Evolutionary conservation across 2,113 vertebrate species (phyloP), one percentile per base, ranked within the genome.

Genomic region (Syrrhaptes paradoxus): DNA sequence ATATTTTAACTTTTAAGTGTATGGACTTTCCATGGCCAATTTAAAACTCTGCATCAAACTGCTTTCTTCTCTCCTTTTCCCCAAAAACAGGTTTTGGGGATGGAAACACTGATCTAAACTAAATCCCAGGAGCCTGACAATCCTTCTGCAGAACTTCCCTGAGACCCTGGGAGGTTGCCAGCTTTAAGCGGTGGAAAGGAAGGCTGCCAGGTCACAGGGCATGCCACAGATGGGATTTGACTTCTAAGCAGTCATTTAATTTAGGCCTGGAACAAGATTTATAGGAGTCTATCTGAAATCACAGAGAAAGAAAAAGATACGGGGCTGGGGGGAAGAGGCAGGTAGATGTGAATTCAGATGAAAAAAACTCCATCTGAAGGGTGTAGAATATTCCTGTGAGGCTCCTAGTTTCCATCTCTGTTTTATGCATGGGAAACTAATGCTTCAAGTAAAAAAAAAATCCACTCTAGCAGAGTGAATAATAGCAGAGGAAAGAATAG

Each of bases 181-280:
- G 90, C 90, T 89, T 49, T 51, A 79, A 79, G 91, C 1, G 25
- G 90, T 81, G 90, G 77, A 92, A 95, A 88, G 91, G 93, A 96
- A 93, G 75, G 58, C 70, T 95, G 94, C 89, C 95, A 95, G 96
- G 95, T 94, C 92, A 92, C 93, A 92, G 96, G 93, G 77, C 94
- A 95, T 96, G 88, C 74, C 95, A 94, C 95, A 97, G 91, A 89
- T 91, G 91, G 95, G 95, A 94, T 96, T 55, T 92, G 92, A 68
- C 87, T 91, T 96, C 86, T 63, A 66, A 94, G 87, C 85, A 96
- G 66, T 72, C 59, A 43, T 93, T 96, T 93, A 80, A 93, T 95
- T 95, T 90, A 79, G 88, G 89, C 91, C 95, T 93, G 85, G 93
- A 97, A 94, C 54, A 71, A 84, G 55, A 96, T 92, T 94, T 94